Conservation (phyloP, 2,888 invertebrate species). For the Cotesia congregata region DNA sequence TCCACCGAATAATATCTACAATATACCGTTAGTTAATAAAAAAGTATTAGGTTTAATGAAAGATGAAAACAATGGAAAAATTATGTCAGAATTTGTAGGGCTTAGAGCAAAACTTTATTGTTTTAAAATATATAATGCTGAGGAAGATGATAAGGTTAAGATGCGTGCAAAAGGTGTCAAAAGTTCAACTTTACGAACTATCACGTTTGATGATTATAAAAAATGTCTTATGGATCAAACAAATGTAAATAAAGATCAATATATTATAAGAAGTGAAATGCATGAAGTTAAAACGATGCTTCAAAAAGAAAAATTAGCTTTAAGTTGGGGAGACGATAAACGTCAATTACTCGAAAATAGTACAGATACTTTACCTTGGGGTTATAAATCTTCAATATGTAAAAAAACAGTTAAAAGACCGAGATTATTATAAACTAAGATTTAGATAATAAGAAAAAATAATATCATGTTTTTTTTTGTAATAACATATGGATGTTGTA, state of each 20-base stretch:
- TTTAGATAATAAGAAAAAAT: too few species aligned
- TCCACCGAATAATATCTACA: constrained; percentile 49
- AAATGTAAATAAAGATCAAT: constrained; percentile 35
- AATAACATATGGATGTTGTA: constrained; percentile 34
- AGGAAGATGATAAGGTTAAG: constrained; percentile 27
- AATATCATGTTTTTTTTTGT: too few species aligned
- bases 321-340: constrained; percentile 39
- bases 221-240: constrained; percentile 28
- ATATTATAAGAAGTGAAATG: constrained; percentile 38
- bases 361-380: constrained; percentile 35
- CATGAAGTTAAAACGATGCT: constrained; percentile 36
- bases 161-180: constrained; percentile 40
- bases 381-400: not conserved
- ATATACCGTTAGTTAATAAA: constrained; percentile 53
- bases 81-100: constrained; percentile 56
- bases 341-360: constrained; percentile 2
- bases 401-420: too few species aligned
- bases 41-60: constrained; percentile 58
- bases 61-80: constrained; percentile 54
- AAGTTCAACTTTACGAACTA: constrained; percentile 32
- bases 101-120: constrained; percentile 54
- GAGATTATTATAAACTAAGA: too few species aligned
- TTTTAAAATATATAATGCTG: constrained; percentile 30
- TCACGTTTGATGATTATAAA: constrained; percentile 40
- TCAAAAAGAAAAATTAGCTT: constrained; percentile 31